A percentile compares a stretch with the other conserved stretches of the same genome.
phyloP scores from a whole-genome alignment of 2,888 invertebrate species.

The Aporophyla nigra region DNA sequence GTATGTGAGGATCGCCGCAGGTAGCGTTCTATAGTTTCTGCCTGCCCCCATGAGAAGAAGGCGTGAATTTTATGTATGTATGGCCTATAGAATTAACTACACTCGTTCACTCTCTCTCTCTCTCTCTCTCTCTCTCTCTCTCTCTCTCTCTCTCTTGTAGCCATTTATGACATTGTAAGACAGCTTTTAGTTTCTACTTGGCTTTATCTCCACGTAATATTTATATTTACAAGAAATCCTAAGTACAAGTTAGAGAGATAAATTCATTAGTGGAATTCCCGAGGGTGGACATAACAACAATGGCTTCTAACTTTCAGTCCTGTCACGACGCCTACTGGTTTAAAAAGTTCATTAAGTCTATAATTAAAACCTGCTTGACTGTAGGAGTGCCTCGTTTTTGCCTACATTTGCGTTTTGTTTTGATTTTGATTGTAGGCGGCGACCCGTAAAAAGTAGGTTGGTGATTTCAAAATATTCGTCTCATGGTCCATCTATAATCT shows the following conservation, averaged over 20 bases:
- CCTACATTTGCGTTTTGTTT: slow-evolving; percentile 24
- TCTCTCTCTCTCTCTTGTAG: not conserved
- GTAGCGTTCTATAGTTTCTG: too few species aligned
- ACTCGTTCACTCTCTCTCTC: too few species aligned
- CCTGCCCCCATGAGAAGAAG: too few species aligned
- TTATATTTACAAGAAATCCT: not conserved
- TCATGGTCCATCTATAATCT: too few species aligned
- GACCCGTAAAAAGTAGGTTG: slow-evolving; percentile 1
- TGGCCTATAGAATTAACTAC: not conserved
- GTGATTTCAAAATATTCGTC: not conserved
- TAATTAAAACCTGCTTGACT: slow-evolving; percentile 36
- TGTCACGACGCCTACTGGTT: slow-evolving; percentile 46
- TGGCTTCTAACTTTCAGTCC: slow-evolving; percentile 18
- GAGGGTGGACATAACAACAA: slow-evolving; percentile 40
- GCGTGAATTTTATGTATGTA: too few species aligned
- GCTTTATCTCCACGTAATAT: not conserved
- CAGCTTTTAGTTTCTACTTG: slow-evolving; percentile 1
- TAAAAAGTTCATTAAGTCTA: slow-evolving; percentile 37
- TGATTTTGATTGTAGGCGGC: slow-evolving; percentile 12
- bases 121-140: not conserved
- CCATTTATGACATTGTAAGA: not conserved
- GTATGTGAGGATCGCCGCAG: too few species aligned
- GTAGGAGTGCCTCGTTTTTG: slow-evolving; percentile 33
- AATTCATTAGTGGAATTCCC: slow-evolving; percentile 15
- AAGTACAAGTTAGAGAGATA: not conserved